Evolutionary conservation across 2,797 vertebrate species (phyloP), one percentile per base, ranked within the genome.

Genomic region (Sarcoramphus papa): DNA sequence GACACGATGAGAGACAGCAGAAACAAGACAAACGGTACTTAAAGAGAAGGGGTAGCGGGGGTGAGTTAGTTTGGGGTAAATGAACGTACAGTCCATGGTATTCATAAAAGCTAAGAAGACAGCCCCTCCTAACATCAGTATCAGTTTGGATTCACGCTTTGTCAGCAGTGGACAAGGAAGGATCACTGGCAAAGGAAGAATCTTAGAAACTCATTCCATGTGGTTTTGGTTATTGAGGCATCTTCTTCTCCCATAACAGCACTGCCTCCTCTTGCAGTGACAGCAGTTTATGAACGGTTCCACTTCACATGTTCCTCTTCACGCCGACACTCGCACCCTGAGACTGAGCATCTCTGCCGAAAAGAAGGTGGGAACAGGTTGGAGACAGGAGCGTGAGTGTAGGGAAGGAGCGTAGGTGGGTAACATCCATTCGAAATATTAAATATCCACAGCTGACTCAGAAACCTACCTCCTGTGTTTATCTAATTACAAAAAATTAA

Each of bases 281-380:
- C 51, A 53, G 47, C 40, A 13, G 20, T 37, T 47, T 35, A 31
- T 24, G 50, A 60, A 45, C 5, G 1, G 23, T 43, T 86, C 47
- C 22, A 10, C 15, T 75, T 87, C 62, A 53, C 2, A 1, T 23
- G 21, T 72, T 51, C 50, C 41, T 72, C 68, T 31, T 72, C 27
- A 51, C 1, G 0, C 27, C 2, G 4, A 16, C 3, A 5, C 50
- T 74, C 0, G 1, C 30, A 8, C 15, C 35, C 43, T 7, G 50
- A 64, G 21, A 17, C 30, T 27, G 63, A 69, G 33, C 28, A 86
- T 48, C 33, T 50, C 37, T 56, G 37, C 63, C 56, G 60, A 33
- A 63, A 41, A 24, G 22, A 41, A 70, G 30, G 72, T 78, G 73
- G 67, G 50, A 91, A 72, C 27, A 30, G 23, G 64, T 27, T 74